These are phyloP conservation scores for human DNA, from an alignment of 2,113 vertebrate genomes.

Conservation along the genomic window GRCh38 chr14:81033501-81034000, in stretches of 20 bases:
- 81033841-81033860: background rate
- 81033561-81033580: background rate
- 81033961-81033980: too few relatives aligned
- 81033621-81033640: too few relatives aligned
- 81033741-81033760: background rate
- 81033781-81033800: background rate
- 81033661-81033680: background rate
- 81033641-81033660: background rate
- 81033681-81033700: background rate
- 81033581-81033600: background rate
- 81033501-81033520: background rate
- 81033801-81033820: background rate
- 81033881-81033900: too few relatives aligned
- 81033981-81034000: too few relatives aligned
- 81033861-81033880: background rate
- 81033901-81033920: too few relatives aligned
- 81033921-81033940: too few relatives aligned
- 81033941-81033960: too few relatives aligned
- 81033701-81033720: background rate
- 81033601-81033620: background rate
- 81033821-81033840: background rate
- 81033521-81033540: background rate
- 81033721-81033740: background rate
- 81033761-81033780: background rate
- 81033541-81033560: background rate